phyloP scores from a whole-genome alignment of 2,888 invertebrate species.

The Eurois occulta region DNA sequence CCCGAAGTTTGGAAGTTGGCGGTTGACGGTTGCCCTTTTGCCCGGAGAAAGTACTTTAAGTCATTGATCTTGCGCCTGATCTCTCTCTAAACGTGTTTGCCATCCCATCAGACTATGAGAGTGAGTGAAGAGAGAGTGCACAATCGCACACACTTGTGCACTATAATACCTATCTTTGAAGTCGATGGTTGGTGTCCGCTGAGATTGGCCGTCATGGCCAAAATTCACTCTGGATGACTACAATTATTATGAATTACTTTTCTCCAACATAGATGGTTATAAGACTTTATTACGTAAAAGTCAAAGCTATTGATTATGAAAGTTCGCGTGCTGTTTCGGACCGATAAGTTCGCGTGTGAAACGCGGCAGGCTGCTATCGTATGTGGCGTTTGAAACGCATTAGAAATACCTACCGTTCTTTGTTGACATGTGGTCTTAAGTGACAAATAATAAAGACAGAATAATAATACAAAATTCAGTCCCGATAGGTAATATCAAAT shows the following conservation, averaged over 20 bases:
- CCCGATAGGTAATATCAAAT: too few relatives aligned
- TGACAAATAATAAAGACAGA: background rate
- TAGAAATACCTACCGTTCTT: background rate
- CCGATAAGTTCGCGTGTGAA: conserved; percentile 63
- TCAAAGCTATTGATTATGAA: conserved; percentile 66
- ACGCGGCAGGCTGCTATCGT: conserved; percentile 27
- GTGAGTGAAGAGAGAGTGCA: background rate
- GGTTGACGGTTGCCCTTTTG: background rate
- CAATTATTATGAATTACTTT: background rate
- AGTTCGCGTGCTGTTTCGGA: conserved; percentile 62
- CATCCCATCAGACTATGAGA: background rate
- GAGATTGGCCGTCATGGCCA: background rate
- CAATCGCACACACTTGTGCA: background rate
- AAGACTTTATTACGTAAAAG: conserved; percentile 45
- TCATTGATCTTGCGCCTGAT: background rate
- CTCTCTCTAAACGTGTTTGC: background rate
- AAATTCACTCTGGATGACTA: background rate
- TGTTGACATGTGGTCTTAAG: background rate
- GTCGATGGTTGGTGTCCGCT: background rate
- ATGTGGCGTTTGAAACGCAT: conserved; percentile 28
- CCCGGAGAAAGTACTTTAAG: background rate
- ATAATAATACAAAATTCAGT: background rate
- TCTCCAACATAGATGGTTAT: background rate
- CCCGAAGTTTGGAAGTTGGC: background rate
- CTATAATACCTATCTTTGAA: background rate